Base-by-base conservation (phyloP, 2,888 invertebrate genomes). In the Agonopterix arenella region DNA sequence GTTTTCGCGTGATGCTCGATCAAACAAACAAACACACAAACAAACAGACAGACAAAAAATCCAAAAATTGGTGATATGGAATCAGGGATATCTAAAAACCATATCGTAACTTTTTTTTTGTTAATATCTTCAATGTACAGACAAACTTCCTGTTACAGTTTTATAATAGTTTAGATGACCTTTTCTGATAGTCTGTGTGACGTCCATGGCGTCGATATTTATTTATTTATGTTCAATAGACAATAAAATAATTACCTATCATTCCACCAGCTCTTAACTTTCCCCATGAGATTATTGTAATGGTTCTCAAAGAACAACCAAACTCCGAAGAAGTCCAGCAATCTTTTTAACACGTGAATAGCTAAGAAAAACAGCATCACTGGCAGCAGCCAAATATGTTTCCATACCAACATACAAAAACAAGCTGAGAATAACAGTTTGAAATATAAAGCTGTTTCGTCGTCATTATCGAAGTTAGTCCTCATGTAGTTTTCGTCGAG, bases 391-490 rank as follows among this genome's bases (percentile, higher is more conserved):
- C 97, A 96, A 48, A 95, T 91, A 68, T 97, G 93, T 64, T 95
- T 95, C 94, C 97, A 97, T 11, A 97, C 90, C 36, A 97, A 90
- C 84, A 97, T 96, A 48, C 94, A 91, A 7, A 94, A 83, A 63
- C 97, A 96, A 2, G 94, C 94, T 89, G 96, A 97, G 59, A 97
- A 90, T 9, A 97, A 80, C 4, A 93, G 90, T 66, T 94, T 95
- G 65, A 96, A 93, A 67, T 95, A 96, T 42, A 92, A 85, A 11
- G 92, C 92, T 56, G 94, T 93, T 58, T 91, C 92, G 52, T 92
- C 90, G 49, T 90, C 84, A 55, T 71, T 85, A 48, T 81, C 75
- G 36, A 80, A 88, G 52, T 76, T 84, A 55, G 66, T 80, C 55
- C 79, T 79, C 58, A 88, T 84, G 44, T 86, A 88, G 49, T 84